Percentiles rank a stretch among this genome's conserved stretches.
Evolutionary conservation across 2,888 invertebrate species (phyloP).

Genomic region (Polydrusus cervinus): DNA sequence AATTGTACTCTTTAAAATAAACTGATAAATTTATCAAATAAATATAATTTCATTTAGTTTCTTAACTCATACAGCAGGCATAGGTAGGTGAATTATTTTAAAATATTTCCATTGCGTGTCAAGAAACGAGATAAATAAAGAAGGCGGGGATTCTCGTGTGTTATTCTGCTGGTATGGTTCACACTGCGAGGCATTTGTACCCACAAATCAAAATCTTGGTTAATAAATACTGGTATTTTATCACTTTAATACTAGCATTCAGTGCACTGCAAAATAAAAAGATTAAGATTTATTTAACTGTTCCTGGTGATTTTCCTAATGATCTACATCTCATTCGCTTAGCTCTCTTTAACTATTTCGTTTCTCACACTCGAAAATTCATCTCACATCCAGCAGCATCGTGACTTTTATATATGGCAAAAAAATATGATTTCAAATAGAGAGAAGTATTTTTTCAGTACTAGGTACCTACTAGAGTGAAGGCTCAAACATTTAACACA

Average conservation of each 20-base stretch:
- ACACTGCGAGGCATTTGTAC: constrained; percentile 46
- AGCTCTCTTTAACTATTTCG: too few relatives aligned
- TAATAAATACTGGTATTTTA: constrained; percentile 47
- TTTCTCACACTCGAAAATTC: too few relatives aligned
- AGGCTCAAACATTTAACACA: too few relatives aligned
- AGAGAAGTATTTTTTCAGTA: too few relatives aligned
- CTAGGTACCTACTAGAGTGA: too few relatives aligned
- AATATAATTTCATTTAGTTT: constrained; percentile 33
- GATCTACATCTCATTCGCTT: too few relatives aligned
- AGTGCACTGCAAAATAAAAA: background rate
- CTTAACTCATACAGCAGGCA: constrained; percentile 25
- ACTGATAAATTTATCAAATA: constrained; percentile 10
- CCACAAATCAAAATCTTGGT: constrained; percentile 48
- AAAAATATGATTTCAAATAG: too few relatives aligned
- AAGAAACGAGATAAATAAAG: constrained; percentile 48
- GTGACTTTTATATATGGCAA: too few relatives aligned
- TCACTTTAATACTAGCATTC: constrained; percentile 14
- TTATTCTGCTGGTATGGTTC: constrained; percentile 45
- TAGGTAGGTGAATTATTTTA: constrained; percentile 42
- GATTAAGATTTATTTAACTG: background rate
- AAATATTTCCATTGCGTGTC: constrained; percentile 49
- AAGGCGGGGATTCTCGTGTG: constrained; percentile 45
- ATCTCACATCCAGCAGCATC: too few relatives aligned
- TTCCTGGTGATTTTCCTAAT: background rate
- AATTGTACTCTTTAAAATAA: background rate